A percentile compares a stretch with the other conserved stretches of the same genome.
Evolutionary conservation across 2,888 invertebrate species (phyloP).

Genomic region (Hydroisotoma schaefferi): DNA sequence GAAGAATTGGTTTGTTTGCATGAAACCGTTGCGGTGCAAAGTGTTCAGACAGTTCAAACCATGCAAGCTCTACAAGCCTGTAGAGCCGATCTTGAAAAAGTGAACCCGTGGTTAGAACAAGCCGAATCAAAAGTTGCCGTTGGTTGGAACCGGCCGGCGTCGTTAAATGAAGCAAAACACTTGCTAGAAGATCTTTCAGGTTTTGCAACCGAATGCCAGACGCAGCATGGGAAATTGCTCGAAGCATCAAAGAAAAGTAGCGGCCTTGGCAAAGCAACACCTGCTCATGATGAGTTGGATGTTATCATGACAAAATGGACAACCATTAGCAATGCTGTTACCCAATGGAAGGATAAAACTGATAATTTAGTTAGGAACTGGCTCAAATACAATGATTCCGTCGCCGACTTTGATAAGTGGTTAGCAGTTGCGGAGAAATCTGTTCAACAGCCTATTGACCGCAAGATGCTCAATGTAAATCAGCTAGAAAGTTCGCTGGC

Average conservation of each 20-base stretch:
- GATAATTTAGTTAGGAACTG: conserved; percentile 75
- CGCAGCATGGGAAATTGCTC: conserved; percentile 70
- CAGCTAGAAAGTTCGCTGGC: conserved; percentile 43
- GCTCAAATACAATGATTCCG: conserved; percentile 75
- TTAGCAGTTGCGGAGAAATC: conserved; percentile 44
- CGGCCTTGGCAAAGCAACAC: conserved; percentile 69
- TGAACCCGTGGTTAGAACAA: conserved; percentile 84
- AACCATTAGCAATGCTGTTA: conserved; percentile 70
- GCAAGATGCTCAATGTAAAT: conserved; percentile 33
- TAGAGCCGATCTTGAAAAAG: conserved; percentile 60
- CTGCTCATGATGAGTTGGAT: conserved; percentile 78
- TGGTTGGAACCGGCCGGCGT: conserved; percentile 69
- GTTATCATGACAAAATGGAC: conserved; percentile 76
- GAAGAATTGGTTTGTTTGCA: conserved; percentile 73
- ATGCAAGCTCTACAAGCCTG: conserved; percentile 45
- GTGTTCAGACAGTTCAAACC: conserved; percentile 58
- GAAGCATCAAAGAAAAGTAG: conserved; percentile 70
- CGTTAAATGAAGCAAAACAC: conserved; percentile 62
- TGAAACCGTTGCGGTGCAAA: conserved; percentile 70
- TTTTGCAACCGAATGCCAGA: conserved; percentile 73
- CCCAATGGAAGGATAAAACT: conserved; percentile 72
- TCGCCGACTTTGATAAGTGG: conserved; percentile 75
- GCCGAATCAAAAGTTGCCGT: conserved; percentile 75
- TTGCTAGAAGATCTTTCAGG: conserved; percentile 53
- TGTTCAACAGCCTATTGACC: conserved; percentile 31